These are phyloP conservation scores for Crypturellus undulatus DNA, from an alignment of 2,113 vertebrate genomes.

Conservation along the genomic window DNA sequence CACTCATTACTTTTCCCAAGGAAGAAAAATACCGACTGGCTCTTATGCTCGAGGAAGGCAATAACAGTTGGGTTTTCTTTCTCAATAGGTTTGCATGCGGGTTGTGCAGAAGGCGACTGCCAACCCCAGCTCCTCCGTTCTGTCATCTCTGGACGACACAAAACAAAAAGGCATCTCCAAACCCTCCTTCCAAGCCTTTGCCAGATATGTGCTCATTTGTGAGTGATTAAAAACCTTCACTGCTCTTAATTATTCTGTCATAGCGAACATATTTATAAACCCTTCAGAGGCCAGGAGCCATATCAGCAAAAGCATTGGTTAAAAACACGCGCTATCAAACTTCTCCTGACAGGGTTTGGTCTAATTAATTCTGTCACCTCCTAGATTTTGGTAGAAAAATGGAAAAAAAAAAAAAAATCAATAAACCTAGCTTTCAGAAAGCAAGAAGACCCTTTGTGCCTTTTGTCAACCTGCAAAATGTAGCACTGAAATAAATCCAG, in stretches of 20 bases:
- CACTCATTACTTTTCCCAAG: neutral
- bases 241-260: constrained; percentile 17
- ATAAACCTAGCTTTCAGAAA: neutral
- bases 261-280: constrained; percentile 31
- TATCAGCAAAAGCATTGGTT: constrained; percentile 6
- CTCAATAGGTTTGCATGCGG: neutral
- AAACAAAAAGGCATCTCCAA: neutral
- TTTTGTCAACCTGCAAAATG: neutral
- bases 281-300: neutral
- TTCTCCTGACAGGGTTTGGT: neutral
- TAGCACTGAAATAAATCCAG: neutral
- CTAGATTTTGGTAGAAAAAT: neutral
- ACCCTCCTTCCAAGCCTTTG: neutral
- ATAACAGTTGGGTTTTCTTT: neutral
- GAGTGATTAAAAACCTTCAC: constrained; percentile 45
- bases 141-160: neutral
- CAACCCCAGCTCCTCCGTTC: neutral
- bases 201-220: neutral
- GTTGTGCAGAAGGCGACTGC: neutral
- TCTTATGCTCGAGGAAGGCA: constrained; percentile 26
- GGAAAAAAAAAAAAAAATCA: neutral
- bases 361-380: constrained; percentile 40
- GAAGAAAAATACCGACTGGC: neutral
- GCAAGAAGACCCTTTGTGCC: neutral
- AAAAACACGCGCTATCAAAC: neutral